These are phyloP conservation scores for Homalodisca vitripennis DNA, from an alignment of 1,140 invertebrate species.

Conservation along the genomic window DNA sequence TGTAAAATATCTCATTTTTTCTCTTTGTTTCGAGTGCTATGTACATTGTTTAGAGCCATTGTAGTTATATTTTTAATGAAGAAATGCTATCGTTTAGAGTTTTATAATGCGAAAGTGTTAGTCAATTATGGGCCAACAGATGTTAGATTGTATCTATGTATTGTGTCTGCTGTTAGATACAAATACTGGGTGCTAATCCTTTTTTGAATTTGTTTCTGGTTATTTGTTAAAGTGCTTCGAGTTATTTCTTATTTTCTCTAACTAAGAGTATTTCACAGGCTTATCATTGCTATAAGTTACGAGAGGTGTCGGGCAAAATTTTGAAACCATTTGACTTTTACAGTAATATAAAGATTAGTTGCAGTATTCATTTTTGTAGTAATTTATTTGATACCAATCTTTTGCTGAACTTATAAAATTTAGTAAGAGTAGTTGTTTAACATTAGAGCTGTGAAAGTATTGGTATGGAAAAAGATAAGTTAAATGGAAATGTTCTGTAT, in stretches of 20 bases:
- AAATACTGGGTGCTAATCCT: too few relatives aligned
- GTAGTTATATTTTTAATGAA: slow-evolving; percentile 21
- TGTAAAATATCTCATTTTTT: slow-evolving; percentile 1
- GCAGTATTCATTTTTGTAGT: too few relatives aligned
- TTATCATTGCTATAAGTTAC: too few relatives aligned
- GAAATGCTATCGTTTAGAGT: slow-evolving; percentile 1
- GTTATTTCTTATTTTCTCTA: not conserved
- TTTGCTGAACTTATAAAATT: too few relatives aligned
- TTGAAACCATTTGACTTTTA: too few relatives aligned
- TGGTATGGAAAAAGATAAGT: slow-evolving; percentile 1
- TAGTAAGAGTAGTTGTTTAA: too few relatives aligned
- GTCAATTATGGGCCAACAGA: slow-evolving; percentile 18
- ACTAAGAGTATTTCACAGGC: slow-evolving; percentile 21
- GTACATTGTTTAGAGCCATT: slow-evolving; percentile 13
- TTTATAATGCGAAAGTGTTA: slow-evolving; percentile 17
- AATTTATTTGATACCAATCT: too few relatives aligned
- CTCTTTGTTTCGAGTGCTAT: slow-evolving; percentile 14
- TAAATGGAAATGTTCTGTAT: slow-evolving; percentile 2
- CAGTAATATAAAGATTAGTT: too few relatives aligned
- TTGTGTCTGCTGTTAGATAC: too few relatives aligned
- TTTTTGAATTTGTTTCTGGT: too few relatives aligned
- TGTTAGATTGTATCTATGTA: too few relatives aligned
- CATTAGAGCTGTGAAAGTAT: not conserved
- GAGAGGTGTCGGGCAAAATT: too few relatives aligned
- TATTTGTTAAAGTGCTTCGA: slow-evolving; percentile 5